These are phyloP conservation scores for Diadegma fenestrale DNA, from an alignment of 2,888 invertebrate genomes.

Conservation along the genomic window DNA sequence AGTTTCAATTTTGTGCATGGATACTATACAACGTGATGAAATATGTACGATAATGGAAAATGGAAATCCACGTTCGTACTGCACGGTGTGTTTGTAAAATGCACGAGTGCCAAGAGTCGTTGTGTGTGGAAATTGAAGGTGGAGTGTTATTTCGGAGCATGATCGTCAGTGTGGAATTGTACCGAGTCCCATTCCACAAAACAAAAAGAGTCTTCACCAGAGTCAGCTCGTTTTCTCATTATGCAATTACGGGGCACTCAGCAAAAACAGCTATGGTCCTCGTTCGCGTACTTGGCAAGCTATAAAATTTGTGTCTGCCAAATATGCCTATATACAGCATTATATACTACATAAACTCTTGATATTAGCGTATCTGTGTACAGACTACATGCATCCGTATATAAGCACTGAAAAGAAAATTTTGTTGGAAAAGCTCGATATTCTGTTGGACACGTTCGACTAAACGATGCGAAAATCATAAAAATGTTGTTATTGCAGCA, in stretches of 20 bases:
- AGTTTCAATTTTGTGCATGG: background rate
- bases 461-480: too few species aligned
- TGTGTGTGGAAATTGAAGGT: conserved; percentile 21
- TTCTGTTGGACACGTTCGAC: too few species aligned
- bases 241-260: conserved; percentile 48
- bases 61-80: background rate
- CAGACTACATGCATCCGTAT: background rate
- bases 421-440: too few species aligned
- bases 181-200: background rate
- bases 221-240: conserved; percentile 45
- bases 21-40: background rate
- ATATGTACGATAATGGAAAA: background rate
- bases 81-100: background rate
- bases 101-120: background rate
- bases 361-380: conserved; percentile 1
- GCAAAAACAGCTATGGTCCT: conserved; percentile 36
- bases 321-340: conserved; percentile 8
- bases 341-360: conserved; percentile 7
- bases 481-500: too few species aligned
- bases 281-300: conserved; percentile 8
- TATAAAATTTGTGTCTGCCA: conserved; percentile 15
- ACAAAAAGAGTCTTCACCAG: conserved; percentile 2
- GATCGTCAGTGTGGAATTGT: background rate
- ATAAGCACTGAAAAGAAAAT: too few species aligned
- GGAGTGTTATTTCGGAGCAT: background rate